Conservation (phyloP, 2,888 invertebrate species). For the Cryptophagus acutangulus region DNA sequence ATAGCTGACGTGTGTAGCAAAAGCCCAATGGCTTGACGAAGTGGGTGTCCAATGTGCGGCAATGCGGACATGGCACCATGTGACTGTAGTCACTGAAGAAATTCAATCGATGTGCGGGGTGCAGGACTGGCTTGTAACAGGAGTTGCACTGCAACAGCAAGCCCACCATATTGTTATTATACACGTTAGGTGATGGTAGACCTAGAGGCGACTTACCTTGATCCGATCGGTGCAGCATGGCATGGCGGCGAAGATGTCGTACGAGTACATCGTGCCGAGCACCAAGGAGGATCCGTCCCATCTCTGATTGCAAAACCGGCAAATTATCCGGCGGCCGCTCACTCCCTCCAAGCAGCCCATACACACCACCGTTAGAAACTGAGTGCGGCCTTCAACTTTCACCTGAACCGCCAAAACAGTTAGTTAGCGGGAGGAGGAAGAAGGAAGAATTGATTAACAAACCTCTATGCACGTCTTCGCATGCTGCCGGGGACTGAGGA, state of each 20-base stretch:
- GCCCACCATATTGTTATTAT: conserved; percentile 9
- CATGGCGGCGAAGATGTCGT: conserved; percentile 96
- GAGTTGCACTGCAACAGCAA: conserved; percentile 75
- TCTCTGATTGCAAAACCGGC: conserved; percentile 77
- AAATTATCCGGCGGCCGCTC: conserved; percentile 69
- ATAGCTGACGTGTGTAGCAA: conserved; percentile 72
- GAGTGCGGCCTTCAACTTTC: conserved; percentile 83
- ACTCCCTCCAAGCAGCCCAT: conserved; percentile 89
- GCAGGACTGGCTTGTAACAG: conserved; percentile 83
- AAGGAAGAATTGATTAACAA: conserved; percentile 23
- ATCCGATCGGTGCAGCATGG: conserved; percentile 92
- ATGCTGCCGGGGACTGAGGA: conserved; percentile 91
- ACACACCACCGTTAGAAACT: conserved; percentile 90
- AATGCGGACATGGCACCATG: conserved; percentile 85
- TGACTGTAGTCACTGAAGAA: conserved; percentile 95
- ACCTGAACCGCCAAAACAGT: conserved; percentile 59
- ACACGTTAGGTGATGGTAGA: background rate
- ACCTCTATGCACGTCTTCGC: conserved; percentile 84
- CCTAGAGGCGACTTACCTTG: conserved; percentile 64
- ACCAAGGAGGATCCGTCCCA: conserved; percentile 94
- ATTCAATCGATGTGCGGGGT: conserved; percentile 80
- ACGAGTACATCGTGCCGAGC: conserved; percentile 96
- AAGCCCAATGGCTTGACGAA: conserved; percentile 87
- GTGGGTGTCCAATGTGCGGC: conserved; percentile 85
- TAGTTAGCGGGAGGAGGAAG: conserved; percentile 2